A percentile compares a stretch with the other conserved stretches of the same genome.
Conservation (phyloP, 2,113 vertebrate species). For the Oncorhynchus clarkii region DNA sequence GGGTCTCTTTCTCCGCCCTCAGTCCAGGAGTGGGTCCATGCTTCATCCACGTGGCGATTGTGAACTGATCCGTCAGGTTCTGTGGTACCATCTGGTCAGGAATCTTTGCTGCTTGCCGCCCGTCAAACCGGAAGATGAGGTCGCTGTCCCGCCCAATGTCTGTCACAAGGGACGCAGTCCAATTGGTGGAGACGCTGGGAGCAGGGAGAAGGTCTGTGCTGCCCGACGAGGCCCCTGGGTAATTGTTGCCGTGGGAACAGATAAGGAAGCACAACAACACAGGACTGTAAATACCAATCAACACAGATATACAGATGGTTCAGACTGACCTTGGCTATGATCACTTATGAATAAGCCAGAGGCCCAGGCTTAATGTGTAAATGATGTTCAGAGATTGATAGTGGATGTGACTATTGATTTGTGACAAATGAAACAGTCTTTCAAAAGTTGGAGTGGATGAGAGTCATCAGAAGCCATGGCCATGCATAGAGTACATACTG, state of each 20-base stretch:
- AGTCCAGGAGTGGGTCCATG: conserved; percentile 92
- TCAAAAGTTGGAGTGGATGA: conserved; percentile 18
- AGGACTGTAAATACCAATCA: conserved; percentile 43
- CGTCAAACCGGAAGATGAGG: conserved; percentile 93
- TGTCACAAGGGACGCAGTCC: conserved; percentile 86
- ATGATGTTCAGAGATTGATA: conserved; percentile 29
- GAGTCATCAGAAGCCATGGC: conserved; percentile 25
- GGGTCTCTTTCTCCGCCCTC: conserved; percentile 94
- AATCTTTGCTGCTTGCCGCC: conserved; percentile 93
- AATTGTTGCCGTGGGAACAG: conserved; percentile 26
- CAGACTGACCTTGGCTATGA: conserved; percentile 55
- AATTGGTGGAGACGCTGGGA: conserved; percentile 83
- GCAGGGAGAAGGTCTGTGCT: conserved; percentile 92
- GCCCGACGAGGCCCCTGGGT: conserved; percentile 89
- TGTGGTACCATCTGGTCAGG: conserved; percentile 90
- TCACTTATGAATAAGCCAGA: conserved; percentile 27
- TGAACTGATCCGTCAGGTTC: conserved; percentile 96
- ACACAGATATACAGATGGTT: conserved; percentile 18
- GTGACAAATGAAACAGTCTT: conserved; percentile 55
- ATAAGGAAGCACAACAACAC: conserved; percentile 23
- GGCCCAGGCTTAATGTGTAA: no score
- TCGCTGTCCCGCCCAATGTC: conserved; percentile 83
- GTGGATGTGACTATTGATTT: conserved; percentile 62
- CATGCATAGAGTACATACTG: not conserved
- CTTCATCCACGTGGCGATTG: conserved; percentile 96